phyloP scores from a whole-genome alignment of 2,888 invertebrate species.

The Gymnocheta viridis region DNA sequence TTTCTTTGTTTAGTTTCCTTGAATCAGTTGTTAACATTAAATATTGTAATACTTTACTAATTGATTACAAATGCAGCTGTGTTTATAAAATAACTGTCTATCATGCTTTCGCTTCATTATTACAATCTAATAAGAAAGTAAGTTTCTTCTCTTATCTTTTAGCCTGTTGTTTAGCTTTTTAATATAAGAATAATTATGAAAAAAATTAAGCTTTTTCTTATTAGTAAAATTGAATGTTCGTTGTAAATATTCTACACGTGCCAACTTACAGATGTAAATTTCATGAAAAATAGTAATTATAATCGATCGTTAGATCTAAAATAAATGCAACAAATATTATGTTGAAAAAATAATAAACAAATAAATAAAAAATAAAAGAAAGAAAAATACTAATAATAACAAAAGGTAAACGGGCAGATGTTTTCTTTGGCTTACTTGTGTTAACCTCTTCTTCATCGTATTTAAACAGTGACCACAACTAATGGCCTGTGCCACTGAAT shows the following conservation, averaged over 20 bases:
- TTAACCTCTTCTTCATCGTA: constrained; percentile 19
- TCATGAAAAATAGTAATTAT: constrained; percentile 30
- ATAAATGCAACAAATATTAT: constrained; percentile 27
- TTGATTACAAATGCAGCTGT: neutral
- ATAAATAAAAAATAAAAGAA: constrained; percentile 1
- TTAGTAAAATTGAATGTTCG: neutral
- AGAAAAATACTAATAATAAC: constrained; percentile 52
- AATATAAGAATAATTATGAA: neutral
- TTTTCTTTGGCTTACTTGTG: constrained; percentile 71
- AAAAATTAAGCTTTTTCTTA: neutral
- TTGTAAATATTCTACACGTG: constrained; percentile 29
- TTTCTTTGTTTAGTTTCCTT: too few species aligned
- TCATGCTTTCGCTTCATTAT: too few species aligned
- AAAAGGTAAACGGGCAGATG: constrained; percentile 75
- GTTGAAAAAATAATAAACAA: constrained; percentile 3
- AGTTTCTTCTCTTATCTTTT: neutral
- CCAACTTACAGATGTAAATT: constrained; percentile 55
- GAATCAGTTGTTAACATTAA: too few species aligned
- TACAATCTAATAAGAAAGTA: too few species aligned
- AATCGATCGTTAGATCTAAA: constrained; percentile 46
- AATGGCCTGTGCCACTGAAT: constrained; percentile 81
- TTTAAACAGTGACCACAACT: constrained; percentile 78
- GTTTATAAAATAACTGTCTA: too few species aligned
- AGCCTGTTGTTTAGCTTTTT: neutral
- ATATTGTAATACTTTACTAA: neutral